Percentiles rank a stretch among this genome's conserved stretches.
These are phyloP conservation scores for Eubucco bourcierii DNA, from an alignment of 2,113 vertebrate species.

Conservation along the genomic window DNA sequence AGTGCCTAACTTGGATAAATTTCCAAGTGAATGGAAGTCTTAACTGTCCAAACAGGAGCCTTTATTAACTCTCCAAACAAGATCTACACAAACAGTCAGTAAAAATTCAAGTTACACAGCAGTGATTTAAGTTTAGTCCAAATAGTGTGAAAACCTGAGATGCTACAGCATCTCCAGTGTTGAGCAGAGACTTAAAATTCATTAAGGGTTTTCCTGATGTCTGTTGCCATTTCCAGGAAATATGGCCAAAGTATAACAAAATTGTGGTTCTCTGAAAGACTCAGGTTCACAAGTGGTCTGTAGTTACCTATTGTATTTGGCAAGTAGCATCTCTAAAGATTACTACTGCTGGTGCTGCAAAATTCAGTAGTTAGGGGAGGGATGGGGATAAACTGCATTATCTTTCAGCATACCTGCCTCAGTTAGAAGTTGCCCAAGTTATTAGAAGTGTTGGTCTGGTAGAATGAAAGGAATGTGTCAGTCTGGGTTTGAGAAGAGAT, in stretches of 20 bases:
- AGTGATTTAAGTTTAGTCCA: background rate
- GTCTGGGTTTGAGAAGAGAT: background rate
- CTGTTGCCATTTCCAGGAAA: background rate
- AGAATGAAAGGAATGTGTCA: background rate
- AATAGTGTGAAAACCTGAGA: background rate
- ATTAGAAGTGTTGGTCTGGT: background rate
- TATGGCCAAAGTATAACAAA: background rate
- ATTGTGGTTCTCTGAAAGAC: background rate
- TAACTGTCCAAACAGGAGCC: background rate
- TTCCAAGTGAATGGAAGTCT: background rate
- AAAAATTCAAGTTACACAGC: background rate
- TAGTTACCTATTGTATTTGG: background rate
- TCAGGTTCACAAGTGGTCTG: background rate
- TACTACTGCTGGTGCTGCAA: background rate
- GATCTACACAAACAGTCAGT: background rate
- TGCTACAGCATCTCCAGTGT: background rate
- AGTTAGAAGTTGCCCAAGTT: background rate
- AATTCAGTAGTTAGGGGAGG: background rate
- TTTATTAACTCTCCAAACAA: background rate
- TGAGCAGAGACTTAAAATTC: background rate
- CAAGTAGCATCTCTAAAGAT: background rate
- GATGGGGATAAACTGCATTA: background rate
- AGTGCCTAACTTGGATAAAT: background rate
- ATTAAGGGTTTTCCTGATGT: background rate
- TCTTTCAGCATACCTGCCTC: background rate